phyloP scores from a whole-genome alignment of 2,113 vertebrate genomes.

The Rhinolophus ferrumequinum region DNA sequence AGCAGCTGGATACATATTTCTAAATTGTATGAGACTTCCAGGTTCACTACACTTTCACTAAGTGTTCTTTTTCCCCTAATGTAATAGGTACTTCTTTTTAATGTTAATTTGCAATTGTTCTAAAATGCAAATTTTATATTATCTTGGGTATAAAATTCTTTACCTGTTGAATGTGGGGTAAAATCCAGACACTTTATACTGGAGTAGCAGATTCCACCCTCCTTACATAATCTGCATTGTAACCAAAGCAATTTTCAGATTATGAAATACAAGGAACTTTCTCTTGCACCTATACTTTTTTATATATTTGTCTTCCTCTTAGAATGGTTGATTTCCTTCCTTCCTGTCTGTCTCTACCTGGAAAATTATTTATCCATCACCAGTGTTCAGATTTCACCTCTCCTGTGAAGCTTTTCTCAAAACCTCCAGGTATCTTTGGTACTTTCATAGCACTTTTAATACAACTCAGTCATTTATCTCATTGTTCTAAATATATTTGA shows the following conservation, averaged over 20 bases:
- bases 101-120: slow-evolving; percentile 1
- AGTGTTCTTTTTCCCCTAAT: not conserved
- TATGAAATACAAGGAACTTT: slow-evolving; percentile 42
- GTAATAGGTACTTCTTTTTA: slow-evolving; percentile 22
- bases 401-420: slow-evolving; percentile 38
- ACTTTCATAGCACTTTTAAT: slow-evolving; percentile 27
- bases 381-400: slow-evolving; percentile 8
- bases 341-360: not conserved
- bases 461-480: slow-evolving; percentile 35
- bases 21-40: slow-evolving; percentile 14
- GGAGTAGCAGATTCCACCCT: not conserved
- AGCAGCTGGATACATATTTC: not conserved
- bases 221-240: not conserved
- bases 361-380: slow-evolving; percentile 18
- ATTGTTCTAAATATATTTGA: slow-evolving; percentile 16
- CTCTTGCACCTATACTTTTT: not conserved
- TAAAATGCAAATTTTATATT: slow-evolving; percentile 38
- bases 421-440: not conserved
- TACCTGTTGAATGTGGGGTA: not conserved
- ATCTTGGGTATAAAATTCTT: slow-evolving; percentile 15
- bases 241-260: slow-evolving; percentile 27
- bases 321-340: not conserved
- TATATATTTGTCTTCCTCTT: not conserved
- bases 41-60: not conserved
- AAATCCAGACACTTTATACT: not conserved